Percentiles rank a stretch among this genome's conserved stretches.
phyloP scores from a whole-genome alignment of 2,888 invertebrate genomes.

The Pristionchus mayeri region DNA sequence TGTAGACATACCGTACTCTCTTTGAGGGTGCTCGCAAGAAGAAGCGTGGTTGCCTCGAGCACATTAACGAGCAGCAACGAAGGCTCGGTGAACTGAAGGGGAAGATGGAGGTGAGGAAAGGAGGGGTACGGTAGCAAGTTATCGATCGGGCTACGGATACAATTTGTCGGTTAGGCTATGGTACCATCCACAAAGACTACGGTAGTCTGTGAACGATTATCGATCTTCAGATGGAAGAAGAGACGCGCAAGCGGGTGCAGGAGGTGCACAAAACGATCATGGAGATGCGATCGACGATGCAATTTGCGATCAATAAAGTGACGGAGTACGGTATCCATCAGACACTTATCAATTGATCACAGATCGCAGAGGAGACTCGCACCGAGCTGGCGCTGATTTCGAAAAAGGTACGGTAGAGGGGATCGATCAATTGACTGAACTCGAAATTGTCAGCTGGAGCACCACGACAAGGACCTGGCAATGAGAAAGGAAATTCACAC shows the following conservation, averaged over 20 bases:
- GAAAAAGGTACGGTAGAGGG: background rate
- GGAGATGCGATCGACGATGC: conserved; percentile 12
- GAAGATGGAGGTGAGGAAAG: conserved; percentile 1
- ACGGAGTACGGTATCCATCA: background rate
- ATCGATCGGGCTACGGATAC: no score
- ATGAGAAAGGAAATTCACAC: conserved; percentile 12
- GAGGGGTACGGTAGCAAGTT: background rate
- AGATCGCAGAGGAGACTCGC: background rate
- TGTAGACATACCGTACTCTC: background rate
- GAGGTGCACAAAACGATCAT: conserved; percentile 1
- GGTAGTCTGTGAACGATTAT: background rate
- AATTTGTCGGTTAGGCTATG: no score
- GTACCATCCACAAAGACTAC: no score
- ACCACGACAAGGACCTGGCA: conserved; percentile 3
- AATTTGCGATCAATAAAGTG: conserved; percentile 1
- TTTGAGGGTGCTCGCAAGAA: conserved; percentile 26
- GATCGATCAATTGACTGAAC: background rate
- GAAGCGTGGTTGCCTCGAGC: conserved; percentile 29
- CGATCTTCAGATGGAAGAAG: conserved; percentile 25
- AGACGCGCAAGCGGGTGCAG: background rate
- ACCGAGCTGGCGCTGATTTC: background rate
- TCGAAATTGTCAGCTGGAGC: background rate
- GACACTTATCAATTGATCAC: background rate
- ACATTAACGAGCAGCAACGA: conserved; percentile 20
- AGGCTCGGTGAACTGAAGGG: background rate